phyloP scores from a whole-genome alignment of 2,113 vertebrate species.

The Hiodon alosoides region DNA sequence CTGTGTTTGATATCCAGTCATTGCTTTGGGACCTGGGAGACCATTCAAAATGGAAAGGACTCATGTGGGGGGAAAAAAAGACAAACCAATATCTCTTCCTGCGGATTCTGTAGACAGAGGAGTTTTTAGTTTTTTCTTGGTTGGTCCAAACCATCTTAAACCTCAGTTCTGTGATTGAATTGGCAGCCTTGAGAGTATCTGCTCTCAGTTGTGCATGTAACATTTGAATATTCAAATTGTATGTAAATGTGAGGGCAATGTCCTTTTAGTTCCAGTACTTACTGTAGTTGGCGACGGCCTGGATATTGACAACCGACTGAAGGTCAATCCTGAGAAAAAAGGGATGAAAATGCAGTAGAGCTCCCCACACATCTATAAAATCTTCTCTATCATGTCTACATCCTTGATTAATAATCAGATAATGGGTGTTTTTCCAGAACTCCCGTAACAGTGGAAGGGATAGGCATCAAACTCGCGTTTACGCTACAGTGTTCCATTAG shows the following conservation, averaged over 20 bases:
- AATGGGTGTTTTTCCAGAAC: too few relatives aligned
- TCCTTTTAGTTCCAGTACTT: slow-evolving; percentile 35
- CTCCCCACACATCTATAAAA: too few relatives aligned
- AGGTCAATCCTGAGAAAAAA: slow-evolving; percentile 54
- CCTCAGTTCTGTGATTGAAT: not conserved
- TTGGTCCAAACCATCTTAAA: not conserved
- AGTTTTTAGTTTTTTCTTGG: too few relatives aligned
- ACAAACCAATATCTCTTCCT: not conserved
- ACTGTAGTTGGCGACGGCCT: slow-evolving; percentile 57
- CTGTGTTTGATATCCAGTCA: slow-evolving; percentile 43
- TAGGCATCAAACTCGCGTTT: too few relatives aligned
- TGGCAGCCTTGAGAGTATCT: too few relatives aligned
- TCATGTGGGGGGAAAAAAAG: not conserved
- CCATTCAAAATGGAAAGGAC: not conserved
- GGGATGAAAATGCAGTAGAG: too few relatives aligned
- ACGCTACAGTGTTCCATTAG: too few relatives aligned
- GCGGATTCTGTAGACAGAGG: not conserved
- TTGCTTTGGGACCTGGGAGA: slow-evolving; percentile 47
- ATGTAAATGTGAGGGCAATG: too few relatives aligned
- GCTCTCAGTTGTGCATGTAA: not conserved
- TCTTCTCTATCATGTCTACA: too few relatives aligned
- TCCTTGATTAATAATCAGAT: not conserved
- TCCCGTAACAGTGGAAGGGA: too few relatives aligned
- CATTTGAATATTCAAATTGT: too few relatives aligned
- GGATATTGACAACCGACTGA: slow-evolving; percentile 58